Evolutionary conservation across 2,888 invertebrate species (phyloP).

Genomic region (Watsonalla binaria): DNA sequence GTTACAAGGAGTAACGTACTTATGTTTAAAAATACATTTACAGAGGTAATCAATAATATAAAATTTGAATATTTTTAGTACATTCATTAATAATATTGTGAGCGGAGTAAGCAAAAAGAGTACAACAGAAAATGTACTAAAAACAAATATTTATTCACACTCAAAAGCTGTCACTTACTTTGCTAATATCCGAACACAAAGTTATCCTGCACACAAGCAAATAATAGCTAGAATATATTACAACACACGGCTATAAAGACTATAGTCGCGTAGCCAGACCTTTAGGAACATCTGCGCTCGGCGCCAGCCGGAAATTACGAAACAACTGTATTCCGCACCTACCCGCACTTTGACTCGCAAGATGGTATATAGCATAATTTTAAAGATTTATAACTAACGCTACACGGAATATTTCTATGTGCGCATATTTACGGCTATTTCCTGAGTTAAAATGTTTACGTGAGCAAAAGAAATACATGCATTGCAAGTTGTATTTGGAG

Average conservation of each 20-base stretch:
- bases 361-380: neutral
- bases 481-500: neutral
- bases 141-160: no score
- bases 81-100: no score
- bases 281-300: constrained; percentile 3
- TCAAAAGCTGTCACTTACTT: no score
- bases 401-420: neutral
- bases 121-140: no score
- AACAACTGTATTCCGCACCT: constrained; percentile 13
- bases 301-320: constrained; percentile 13
- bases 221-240: neutral
- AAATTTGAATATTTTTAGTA: no score
- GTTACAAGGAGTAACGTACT: no score
- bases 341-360: neutral
- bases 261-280: neutral
- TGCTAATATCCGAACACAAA: neutral
- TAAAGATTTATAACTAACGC: neutral
- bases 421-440: neutral
- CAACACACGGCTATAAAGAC: neutral
- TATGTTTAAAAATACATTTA: no score
- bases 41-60: no score
- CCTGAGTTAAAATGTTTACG: neutral
- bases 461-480: neutral
- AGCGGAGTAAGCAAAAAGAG: no score
- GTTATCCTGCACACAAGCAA: neutral